A percentile compares a stretch with the other conserved stretches of the same genome.
Evolutionary conservation across 1,140 invertebrate genomes (phyloP).

Genomic region (Conus ventricosus): DNA sequence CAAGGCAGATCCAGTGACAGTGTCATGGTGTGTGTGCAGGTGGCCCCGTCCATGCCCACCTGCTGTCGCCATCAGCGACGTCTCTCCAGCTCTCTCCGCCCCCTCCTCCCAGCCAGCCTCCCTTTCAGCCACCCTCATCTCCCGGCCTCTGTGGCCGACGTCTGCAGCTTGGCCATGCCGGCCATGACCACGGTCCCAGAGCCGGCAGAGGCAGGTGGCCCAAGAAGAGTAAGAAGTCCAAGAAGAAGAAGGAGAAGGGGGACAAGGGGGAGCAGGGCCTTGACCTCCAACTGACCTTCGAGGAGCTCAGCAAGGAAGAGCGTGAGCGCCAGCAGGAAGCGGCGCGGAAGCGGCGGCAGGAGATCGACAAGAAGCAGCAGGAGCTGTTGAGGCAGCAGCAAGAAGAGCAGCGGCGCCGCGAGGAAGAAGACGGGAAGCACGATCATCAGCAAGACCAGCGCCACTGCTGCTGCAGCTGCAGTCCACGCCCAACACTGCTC

Average conservation of each 20-base stretch:
- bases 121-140: neutral
- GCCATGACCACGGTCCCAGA: neutral
- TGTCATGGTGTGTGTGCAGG: constrained; percentile 3
- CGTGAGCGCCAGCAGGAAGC: neutral
- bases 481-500: neutral
- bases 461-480: constrained; percentile 15
- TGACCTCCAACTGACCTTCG: neutral
- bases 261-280: neutral
- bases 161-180: neutral
- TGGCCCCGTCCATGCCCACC: constrained; percentile 23
- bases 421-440: neutral
- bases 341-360: constrained; percentile 17
- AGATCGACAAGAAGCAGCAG: constrained; percentile 35
- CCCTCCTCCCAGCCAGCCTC: neutral
- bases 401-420: constrained; percentile 15
- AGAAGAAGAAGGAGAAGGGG: constrained; percentile 34
- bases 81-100: neutral
- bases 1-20: no score
- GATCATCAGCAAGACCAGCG: neutral
- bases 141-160: neutral
- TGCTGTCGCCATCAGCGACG: constrained; percentile 5
- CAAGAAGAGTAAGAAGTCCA: constrained; percentile 35
- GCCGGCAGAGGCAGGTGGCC: neutral
- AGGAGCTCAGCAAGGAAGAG: neutral
- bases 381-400: constrained; percentile 28